Evolutionary conservation across 2,113 vertebrate genomes (phyloP), one percentile per base, ranked within the genome.

Genomic region (Protobothrops flavoviridis): DNA sequence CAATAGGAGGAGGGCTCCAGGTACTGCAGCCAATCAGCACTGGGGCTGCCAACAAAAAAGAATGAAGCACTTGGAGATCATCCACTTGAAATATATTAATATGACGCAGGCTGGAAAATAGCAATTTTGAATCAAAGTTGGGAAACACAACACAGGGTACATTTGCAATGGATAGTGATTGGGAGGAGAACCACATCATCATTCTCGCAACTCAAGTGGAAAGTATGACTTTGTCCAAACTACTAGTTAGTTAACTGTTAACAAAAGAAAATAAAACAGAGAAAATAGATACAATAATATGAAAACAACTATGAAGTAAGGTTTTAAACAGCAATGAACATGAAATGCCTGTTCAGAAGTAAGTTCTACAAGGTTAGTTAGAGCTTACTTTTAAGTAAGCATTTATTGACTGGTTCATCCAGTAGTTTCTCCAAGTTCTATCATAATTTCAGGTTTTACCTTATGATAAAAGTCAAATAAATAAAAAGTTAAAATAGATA

Each of bases 301-400:
- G 57, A 26, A 0, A 24, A 50, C 17, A 94, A 13, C 12, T 89
- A 21, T 29, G 8, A 4, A 88, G 3, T 26, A 92, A 13, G 4
- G 9, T 87, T 93, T 95, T 96, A 88, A 90, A 89, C 20, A 92
- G 48, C 15, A 69, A 13, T 93, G 88, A 59, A 23, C 85, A 93
- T 93, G 88, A 81, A 81, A 43, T 81, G 6, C 3, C 33, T 81
- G 21, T 81, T 81, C 3, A 81, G 74, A 81, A 81, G 33, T 43
- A 81, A 20, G n/a, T 81, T 81, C 15, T 39, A 39, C 69, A 81
- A 39, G 39, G 17, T 81, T 81, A 20, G 39, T 7, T 43, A 81
- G 33, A 33, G 33, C 17, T 81, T 81, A 21, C 2, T 81, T 81
- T 43, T 81, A 81, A 81, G 7, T 81, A 43, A 43, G 33, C 17